Percentiles rank a stretch among this genome's conserved stretches.
Conservation (phyloP, 2,113 vertebrate genomes). For the Tretioscincus oriximinensis region DNA sequence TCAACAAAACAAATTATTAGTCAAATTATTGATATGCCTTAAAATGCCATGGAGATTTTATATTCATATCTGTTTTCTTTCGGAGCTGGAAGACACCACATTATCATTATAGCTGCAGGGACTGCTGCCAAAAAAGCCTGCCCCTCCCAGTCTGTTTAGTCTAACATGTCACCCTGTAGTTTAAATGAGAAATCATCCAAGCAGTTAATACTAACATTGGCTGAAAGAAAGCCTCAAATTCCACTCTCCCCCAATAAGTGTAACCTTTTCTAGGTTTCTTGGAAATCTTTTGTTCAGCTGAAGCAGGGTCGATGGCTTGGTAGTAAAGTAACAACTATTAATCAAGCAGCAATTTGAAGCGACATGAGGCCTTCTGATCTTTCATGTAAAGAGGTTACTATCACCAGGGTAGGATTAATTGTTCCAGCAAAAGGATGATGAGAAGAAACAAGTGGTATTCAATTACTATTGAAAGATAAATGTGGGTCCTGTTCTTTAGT, state of each 20-base stretch:
- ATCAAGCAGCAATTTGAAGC: too few relatives aligned
- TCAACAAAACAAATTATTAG: too few relatives aligned
- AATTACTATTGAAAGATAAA: too few relatives aligned
- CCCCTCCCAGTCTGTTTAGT: neutral
- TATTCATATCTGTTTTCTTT: neutral
- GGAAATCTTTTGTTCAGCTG: slow-evolving; percentile 40
- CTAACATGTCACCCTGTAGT: neutral
- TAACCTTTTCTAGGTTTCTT: slow-evolving; percentile 31
- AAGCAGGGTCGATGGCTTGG: slow-evolving; percentile 38
- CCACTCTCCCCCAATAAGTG: slow-evolving; percentile 19
- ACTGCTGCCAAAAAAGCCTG: neutral
- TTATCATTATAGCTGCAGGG: neutral
- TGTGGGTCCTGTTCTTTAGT: too few relatives aligned
- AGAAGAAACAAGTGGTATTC: too few relatives aligned
- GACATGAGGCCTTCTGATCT: too few relatives aligned
- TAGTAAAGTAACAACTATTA: too few relatives aligned
- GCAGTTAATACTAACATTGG: neutral
- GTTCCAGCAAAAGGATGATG: neutral
- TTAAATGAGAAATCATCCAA: neutral
- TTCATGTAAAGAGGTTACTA: too few relatives aligned
- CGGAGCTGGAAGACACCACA: neutral
- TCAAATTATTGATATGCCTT: too few relatives aligned
- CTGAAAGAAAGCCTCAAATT: neutral
- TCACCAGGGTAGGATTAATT: too few relatives aligned
- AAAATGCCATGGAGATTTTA: too few relatives aligned